Base-by-base conservation (phyloP, 2,888 invertebrate genomes). In the Pandemis cinnamomeana region DNA sequence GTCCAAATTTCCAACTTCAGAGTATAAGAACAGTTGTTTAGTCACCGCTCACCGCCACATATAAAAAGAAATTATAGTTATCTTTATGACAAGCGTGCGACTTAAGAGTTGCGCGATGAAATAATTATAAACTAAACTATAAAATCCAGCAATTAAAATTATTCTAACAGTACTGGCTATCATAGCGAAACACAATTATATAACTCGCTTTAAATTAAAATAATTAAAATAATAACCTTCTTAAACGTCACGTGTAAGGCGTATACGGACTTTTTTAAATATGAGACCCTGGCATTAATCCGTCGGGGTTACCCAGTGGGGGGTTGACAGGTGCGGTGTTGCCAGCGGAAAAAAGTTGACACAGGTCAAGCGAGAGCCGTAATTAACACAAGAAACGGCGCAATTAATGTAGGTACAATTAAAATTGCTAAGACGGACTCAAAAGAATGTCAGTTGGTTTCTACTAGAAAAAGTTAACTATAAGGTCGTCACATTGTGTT, bases 281-380 rank as follows among this genome's bases (percentile, higher is more conserved):
- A 71, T 27, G 74, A 58, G 46, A 53, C 71, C 64, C 66, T 62
- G 71, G 46, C 55, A 74, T 74, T 67, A 74, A 71, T 70, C 74
- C 67, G 67, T 74, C 67, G 71, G 64, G 20, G 69, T 71, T 71
- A 41, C 74, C 69, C 74, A 42, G 67, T 46, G 74, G 70, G 74
- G 61, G 71, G 74, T 66, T 71, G 74, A 74, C 74, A 74, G 70
- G 71, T 67, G 51, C 66, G 61, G 67, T 74, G 70, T 74, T 74
- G 67, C 70, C 42, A 66, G 53, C 8, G 62, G 70, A 53, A 74
- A 74, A 71, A 74, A 74, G 67, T 67, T 74, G 74, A 74, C 74
- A 71, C 70, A 74, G 70, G 67, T 71, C 66, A 71, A 73, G 70
- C 61, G 7, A 46, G 67, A 53, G 67, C 61, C 53, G 70, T 55